phyloP scores from a whole-genome alignment of 1,140 invertebrate genomes.

The Lepidurus apus region DNA sequence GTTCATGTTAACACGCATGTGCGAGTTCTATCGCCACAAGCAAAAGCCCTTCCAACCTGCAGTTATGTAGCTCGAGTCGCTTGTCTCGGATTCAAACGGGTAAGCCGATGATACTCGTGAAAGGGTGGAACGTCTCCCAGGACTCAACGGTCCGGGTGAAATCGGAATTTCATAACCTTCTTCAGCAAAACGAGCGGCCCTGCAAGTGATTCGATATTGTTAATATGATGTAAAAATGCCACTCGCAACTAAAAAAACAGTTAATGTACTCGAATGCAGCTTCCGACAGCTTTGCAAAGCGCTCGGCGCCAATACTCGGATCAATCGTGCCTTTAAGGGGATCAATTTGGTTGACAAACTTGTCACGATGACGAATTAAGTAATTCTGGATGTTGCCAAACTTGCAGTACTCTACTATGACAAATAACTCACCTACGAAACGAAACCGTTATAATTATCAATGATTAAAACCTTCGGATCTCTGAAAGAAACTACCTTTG shows the following conservation, averaged over 20 bases:
- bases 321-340: slow-evolving; percentile 57
- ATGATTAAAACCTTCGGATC: not conserved
- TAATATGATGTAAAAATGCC: too few species aligned
- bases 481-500: slow-evolving; percentile 60
- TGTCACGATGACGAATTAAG: slow-evolving; percentile 43
- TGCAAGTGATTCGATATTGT: not conserved
- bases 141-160: not conserved
- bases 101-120: not conserved
- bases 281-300: slow-evolving; percentile 1
- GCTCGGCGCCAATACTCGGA: slow-evolving; percentile 59
- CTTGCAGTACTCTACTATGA: slow-evolving; percentile 51
- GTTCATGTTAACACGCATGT: too few species aligned
- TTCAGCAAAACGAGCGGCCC: slow-evolving; percentile 20
- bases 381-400: slow-evolving; percentile 49
- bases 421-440: slow-evolving; percentile 42
- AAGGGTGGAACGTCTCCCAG: not conserved
- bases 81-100: not conserved
- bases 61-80: not conserved
- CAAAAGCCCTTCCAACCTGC: not conserved
- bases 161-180: slow-evolving; percentile 23
- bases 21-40: too few species aligned
- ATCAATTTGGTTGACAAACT: slow-evolving; percentile 43
- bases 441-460: not conserved
- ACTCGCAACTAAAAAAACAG: not conserved
- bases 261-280: slow-evolving; percentile 1